Evolutionary conservation across 2,113 vertebrate genomes (phyloP).

Genomic region (Python bivittatus): DNA sequence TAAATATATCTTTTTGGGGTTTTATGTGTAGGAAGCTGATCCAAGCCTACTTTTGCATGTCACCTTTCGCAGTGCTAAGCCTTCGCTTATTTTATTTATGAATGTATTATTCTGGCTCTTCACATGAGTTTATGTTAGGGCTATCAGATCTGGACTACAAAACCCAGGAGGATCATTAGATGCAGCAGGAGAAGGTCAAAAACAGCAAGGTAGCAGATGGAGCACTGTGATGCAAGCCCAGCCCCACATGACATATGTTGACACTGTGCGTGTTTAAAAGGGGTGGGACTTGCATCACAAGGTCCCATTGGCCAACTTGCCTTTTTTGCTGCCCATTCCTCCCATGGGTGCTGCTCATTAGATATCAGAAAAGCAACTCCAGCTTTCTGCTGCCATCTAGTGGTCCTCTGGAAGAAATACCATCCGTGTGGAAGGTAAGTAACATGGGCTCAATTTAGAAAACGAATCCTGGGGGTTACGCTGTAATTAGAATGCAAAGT

Average conservation of each 20-base stretch:
- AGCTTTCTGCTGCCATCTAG: too few relatives aligned
- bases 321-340: too few relatives aligned
- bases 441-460: conserved; percentile 15
- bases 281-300: too few relatives aligned
- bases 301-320: too few relatives aligned
- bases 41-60: background rate
- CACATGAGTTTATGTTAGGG: conserved; percentile 25
- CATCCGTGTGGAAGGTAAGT: conserved; percentile 17
- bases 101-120: conserved; percentile 34
- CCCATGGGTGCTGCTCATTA: background rate
- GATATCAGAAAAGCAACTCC: too few relatives aligned
- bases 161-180: background rate
- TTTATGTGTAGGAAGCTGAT: background rate
- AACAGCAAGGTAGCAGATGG: background rate
- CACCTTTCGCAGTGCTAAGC: conserved; percentile 14
- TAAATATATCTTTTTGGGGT: background rate
- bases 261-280: too few relatives aligned
- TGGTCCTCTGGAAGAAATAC: background rate
- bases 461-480: conserved; percentile 18
- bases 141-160: too few relatives aligned
- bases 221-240: background rate
- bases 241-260: background rate
- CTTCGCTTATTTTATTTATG: conserved; percentile 27
- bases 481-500: conserved; percentile 37
- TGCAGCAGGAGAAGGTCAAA: background rate